Percentiles rank a stretch among this genome's conserved stretches.
Conservation (phyloP, 23 tunicate genomes). For the Oikopleura albicans region DNA sequence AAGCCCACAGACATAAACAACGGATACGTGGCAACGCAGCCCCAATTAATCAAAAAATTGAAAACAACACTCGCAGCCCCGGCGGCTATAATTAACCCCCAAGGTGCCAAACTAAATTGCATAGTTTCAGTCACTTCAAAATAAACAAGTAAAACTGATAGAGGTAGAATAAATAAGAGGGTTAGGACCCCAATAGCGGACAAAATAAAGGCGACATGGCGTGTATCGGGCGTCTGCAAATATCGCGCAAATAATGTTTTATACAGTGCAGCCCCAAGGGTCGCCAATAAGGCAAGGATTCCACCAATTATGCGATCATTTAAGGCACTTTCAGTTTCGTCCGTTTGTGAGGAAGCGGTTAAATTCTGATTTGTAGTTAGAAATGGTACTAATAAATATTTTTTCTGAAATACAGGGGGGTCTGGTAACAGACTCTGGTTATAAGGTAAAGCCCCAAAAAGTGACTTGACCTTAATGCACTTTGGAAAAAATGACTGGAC, state of each 20-base stretch:
- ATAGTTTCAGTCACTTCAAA: background rate
- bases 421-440: too few relatives aligned
- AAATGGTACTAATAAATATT: too few relatives aligned
- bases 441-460: too few relatives aligned
- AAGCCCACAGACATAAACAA: constrained; percentile 68
- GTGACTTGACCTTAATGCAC: too few relatives aligned
- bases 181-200: background rate
- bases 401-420: too few relatives aligned
- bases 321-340: too few relatives aligned
- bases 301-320: background rate
- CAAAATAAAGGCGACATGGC: background rate
- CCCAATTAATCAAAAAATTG: constrained; percentile 80
- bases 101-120: background rate
- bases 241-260: background rate
- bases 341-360: too few relatives aligned
- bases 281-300: background rate
- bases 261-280: background rate
- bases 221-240: background rate
- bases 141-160: background rate
- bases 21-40: constrained; percentile 73
- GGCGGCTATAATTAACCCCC: background rate
- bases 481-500: too few relatives aligned
- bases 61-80: constrained; percentile 7
- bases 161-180: background rate
- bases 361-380: too few relatives aligned